Evolutionary conservation across 2,113 vertebrate genomes (phyloP), one percentile per base, ranked within the genome.

Genomic region (Lasiurus cinereus): DNA sequence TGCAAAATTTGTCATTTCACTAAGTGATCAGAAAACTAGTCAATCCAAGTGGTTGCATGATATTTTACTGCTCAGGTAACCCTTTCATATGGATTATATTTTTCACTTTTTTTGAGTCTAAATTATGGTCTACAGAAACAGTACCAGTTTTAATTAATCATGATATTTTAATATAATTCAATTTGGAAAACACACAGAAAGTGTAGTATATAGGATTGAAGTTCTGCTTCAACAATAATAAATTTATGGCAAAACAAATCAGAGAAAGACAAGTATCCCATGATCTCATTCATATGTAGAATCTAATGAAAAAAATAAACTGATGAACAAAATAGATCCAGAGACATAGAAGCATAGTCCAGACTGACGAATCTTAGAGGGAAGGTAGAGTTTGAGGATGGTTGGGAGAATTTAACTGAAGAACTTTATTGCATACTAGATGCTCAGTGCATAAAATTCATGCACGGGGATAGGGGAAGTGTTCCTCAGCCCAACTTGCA

Each of bases 131-230:
- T 70, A 16, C 56, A 78, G 24, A 84, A 87, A 92, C 14, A 54
- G 36, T 22, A 31, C n/a, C 3, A 36, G 12, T 84, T 88, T 90
- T 84, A 89, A 72, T 69, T 74, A 93, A 67, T 14, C 8, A 19
- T 54, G 46, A 59, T 24, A 88, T 54, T 18, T 54, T 48, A 18
- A 36, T 15, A 56, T 66, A 1, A 67, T 73, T 91, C 70, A 29
- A 59, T 83, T 86, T 59, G 50, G n/a, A 76, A 90, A 95, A 88
- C 18, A 31, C 14, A 46, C 22, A 59, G 33, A n/a, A 91, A 92
- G 8, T 21, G 22, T 72, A 43, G 27, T 8, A 13, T 31, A 5
- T 87, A 78, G 21, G 33, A 86, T 69, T 64, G 62, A 92, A 52
- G 19, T 36, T 6, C 14, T 77, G 77, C 21, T 82, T 78, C 16